phyloP scores from a whole-genome alignment of 2,113 vertebrate genomes.

The Sisor rabdophorus region DNA sequence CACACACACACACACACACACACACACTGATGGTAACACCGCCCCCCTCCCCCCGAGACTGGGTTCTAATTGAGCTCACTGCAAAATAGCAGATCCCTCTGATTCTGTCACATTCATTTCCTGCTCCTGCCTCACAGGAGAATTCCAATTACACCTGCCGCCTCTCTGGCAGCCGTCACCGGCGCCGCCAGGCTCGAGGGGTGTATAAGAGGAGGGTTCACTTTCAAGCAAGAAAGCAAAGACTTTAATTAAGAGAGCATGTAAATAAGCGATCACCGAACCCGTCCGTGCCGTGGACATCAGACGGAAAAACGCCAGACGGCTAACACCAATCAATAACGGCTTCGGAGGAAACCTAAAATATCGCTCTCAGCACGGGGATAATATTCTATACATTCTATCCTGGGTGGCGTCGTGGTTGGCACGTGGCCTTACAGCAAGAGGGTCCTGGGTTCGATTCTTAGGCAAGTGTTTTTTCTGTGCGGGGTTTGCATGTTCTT shows the following conservation, averaged over 20 bases:
- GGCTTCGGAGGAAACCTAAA: slow-evolving; percentile 20
- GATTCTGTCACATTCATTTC: slow-evolving; percentile 58
- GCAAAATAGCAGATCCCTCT: slow-evolving; percentile 46
- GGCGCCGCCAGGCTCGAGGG: slow-evolving; percentile 7
- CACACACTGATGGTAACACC: neutral
- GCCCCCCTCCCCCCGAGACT: neutral
- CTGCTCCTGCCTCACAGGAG: slow-evolving; percentile 50
- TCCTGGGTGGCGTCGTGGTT: too few relatives aligned
- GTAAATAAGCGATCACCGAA: slow-evolving; percentile 26
- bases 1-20: neutral
- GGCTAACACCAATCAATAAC: slow-evolving; percentile 28
- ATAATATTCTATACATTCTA: too few relatives aligned
- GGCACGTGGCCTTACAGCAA: too few relatives aligned
- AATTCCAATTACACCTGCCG: slow-evolving; percentile 56
- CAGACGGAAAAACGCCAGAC: slow-evolving; percentile 22
- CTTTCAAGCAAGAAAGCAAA: slow-evolving; percentile 13
- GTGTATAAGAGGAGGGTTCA: slow-evolving; percentile 42
- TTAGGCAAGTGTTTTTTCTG: too few relatives aligned
- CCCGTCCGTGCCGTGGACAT: slow-evolving; percentile 25
- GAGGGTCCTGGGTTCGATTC: too few relatives aligned
- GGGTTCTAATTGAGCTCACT: slow-evolving; percentile 53
- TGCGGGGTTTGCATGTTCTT: too few relatives aligned
- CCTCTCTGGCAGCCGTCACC: slow-evolving; percentile 38
- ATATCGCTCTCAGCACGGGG: neutral
- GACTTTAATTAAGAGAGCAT: slow-evolving; percentile 50